phyloP scores from a whole-genome alignment of 2,888 invertebrate species.

The Ischnus inquisitorius region DNA sequence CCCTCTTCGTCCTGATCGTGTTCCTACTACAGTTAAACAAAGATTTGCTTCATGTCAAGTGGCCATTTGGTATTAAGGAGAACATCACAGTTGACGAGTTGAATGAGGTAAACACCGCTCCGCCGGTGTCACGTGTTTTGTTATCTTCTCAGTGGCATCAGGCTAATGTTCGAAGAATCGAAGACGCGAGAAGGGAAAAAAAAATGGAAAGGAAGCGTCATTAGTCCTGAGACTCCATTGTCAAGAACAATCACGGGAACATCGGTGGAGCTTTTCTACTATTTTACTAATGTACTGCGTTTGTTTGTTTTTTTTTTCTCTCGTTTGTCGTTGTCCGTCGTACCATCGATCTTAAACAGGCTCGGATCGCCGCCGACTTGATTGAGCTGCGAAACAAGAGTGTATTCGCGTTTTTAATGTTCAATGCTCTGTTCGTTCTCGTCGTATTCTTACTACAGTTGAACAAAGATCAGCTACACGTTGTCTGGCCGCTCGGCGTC shows the following conservation, averaged over 20 bases:
- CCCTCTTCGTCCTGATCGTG: slow-evolving; percentile 99
- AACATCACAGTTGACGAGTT: slow-evolving; percentile 97
- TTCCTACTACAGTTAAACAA: slow-evolving; percentile 99
- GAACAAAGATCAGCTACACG: slow-evolving; percentile 99
- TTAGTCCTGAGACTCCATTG: slow-evolving; percentile 18
- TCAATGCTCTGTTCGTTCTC: slow-evolving; percentile 99
- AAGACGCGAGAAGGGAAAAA: background rate
- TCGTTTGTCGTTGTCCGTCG: slow-evolving; percentile 85
- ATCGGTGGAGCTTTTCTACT: slow-evolving; percentile 77
- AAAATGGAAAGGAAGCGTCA: background rate
- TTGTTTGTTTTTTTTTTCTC: slow-evolving; percentile 84
- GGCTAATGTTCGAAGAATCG: background rate
- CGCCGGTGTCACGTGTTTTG: slow-evolving; percentile 74
- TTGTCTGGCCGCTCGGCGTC: slow-evolving; percentile 98
- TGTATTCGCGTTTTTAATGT: slow-evolving; percentile 99
- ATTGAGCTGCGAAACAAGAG: slow-evolving; percentile 98
- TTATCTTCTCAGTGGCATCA: slow-evolving; percentile 35
- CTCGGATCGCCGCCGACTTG: slow-evolving; percentile 95
- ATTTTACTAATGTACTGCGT: slow-evolving; percentile 78
- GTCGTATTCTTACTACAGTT: slow-evolving; percentile 99
- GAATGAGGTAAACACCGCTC: slow-evolving; percentile 92
- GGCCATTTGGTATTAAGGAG: slow-evolving; percentile 98
- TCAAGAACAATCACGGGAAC: slow-evolving; percentile 65
- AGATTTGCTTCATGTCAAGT: slow-evolving; percentile 97
- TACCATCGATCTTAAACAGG: slow-evolving; percentile 88